Evolutionary conservation across 2,888 invertebrate genomes (phyloP).

Genomic region (Danaus chrysippus): DNA sequence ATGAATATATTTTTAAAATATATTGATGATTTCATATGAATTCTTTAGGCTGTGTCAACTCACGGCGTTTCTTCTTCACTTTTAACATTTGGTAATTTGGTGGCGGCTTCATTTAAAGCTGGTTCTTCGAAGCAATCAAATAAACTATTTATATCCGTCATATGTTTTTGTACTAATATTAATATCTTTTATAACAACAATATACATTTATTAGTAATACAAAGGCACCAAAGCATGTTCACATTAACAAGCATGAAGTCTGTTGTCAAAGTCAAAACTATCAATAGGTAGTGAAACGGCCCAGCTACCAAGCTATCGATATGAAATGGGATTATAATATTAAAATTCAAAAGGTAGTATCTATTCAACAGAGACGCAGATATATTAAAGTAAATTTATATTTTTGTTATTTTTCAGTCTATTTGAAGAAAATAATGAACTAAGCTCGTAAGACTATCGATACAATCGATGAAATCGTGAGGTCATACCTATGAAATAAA

Average conservation of each 20-base stretch:
- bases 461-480: too few relatives aligned
- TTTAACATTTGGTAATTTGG: conserved; percentile 52
- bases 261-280: not conserved
- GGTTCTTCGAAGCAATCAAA: conserved; percentile 70
- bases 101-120: conserved; percentile 44
- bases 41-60: conserved; percentile 43
- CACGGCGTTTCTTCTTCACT: conserved; percentile 45
- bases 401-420: too few relatives aligned
- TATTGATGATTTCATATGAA: not conserved
- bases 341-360: too few relatives aligned
- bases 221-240: conserved; percentile 3
- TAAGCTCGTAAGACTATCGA: too few relatives aligned
- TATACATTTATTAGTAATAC: conserved; percentile 3
- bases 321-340: too few relatives aligned
- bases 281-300: too few relatives aligned
- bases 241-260: not conserved
- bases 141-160: conserved; percentile 60
- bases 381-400: too few relatives aligned
- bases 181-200: not conserved
- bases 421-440: too few relatives aligned
- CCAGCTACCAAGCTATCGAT: too few relatives aligned
- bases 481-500: too few relatives aligned
- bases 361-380: too few relatives aligned
- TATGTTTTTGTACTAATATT: conserved; percentile 29
- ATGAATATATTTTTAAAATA: not conserved